Evolutionary conservation across 2,888 invertebrate genomes (phyloP), one percentile per base, ranked within the genome.

Genomic region (Apodemia zela): DNA sequence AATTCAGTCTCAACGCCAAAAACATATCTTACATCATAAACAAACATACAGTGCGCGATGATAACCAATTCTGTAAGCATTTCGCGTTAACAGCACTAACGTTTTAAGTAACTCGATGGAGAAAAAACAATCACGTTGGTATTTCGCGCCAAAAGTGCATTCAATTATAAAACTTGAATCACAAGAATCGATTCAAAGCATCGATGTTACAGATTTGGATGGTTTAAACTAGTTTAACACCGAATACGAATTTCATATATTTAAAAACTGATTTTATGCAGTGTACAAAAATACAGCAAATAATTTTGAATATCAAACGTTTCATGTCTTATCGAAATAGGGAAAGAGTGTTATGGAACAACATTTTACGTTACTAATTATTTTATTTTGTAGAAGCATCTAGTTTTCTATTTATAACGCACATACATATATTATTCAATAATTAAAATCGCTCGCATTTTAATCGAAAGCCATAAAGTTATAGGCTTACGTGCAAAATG

Each of bases 1-100:
- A 89, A 90, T 82, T 90, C 91, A 91, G 90, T 91, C 91, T 90
- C 90, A 89, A 89, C 89, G 85, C 85, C 87, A 82, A 84, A 90
- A 88, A 85, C 76, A 80, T 79, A 72, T 75, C 79, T 79, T 79
- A 80, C 79, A 80, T 81, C 83, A 78, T 79, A 86, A 87, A 86
- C 80, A 80, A 76, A 73, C 72, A 73, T 69, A 67, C 70, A 66
- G 69, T 63, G 66, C 51, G 64, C 25, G 25, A 15, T 35, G 33
- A 58, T 63, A 65, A 69, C 68, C 71, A 70, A 73, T 70, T 66
- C 72, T 74, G 68, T 68, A 68, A 68, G 63, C 66, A 51, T 64
- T 65, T 66, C 69, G 62, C 66, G 68, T 63, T 64, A 65, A 65
- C 63, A 59, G 45, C 45, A n/a, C 47, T 62, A 65, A 69, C 65